phyloP scores from a whole-genome alignment of 2,113 vertebrate species.

The Anguilla rostrata region DNA sequence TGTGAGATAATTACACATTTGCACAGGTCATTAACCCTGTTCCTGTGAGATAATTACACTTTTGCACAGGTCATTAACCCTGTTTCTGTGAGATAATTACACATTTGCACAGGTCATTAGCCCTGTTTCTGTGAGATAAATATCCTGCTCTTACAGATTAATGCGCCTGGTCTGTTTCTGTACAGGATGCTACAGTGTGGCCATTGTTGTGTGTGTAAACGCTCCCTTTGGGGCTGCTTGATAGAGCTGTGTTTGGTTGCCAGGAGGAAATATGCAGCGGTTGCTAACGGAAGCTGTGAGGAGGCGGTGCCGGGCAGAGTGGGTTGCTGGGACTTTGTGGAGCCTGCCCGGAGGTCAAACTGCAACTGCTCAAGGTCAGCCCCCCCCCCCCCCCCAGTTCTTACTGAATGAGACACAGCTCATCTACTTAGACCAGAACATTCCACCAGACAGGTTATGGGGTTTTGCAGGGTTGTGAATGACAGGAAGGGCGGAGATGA shows the following conservation, averaged over 20 bases:
- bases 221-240: not conserved
- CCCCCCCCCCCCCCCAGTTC: not conserved
- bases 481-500: no score
- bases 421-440: not conserved
- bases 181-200: not conserved
- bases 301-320: constrained; percentile 80
- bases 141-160: not conserved
- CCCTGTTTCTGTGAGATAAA: not conserved
- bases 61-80: not conserved
- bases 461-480: no score
- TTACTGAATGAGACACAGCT: not conserved
- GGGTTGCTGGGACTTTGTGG: constrained; percentile 91
- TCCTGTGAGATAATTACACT: not conserved
- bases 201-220: not conserved
- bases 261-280: constrained; percentile 90
- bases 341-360: constrained; percentile 85
- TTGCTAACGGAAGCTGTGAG: constrained; percentile 84
- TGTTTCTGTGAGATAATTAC: not conserved
- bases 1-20: not conserved
- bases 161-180: not conserved
- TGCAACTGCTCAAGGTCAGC: constrained; percentile 92
- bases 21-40: not conserved
- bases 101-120: not conserved
- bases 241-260: not conserved
- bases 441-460: not conserved